Evolutionary conservation across 2,113 vertebrate species (phyloP).

Genomic region (Spea multiplicata): DNA sequence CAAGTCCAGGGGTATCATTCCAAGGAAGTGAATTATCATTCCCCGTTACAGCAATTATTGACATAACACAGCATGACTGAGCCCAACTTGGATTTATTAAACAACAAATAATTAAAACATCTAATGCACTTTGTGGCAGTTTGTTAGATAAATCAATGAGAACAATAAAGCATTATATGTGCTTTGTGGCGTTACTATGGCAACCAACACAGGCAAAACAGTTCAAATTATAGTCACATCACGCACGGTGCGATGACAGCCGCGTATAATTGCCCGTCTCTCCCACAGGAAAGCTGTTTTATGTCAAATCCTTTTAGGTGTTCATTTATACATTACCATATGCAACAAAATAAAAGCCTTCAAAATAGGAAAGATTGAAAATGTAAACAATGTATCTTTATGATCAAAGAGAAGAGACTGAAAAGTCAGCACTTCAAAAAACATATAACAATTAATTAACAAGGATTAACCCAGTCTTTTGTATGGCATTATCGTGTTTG

Average conservation of each 20-base stretch:
- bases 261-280: slow-evolving; percentile 50
- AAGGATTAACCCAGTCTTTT: too few species aligned
- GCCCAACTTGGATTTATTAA: slow-evolving; percentile 17
- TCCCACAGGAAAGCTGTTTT: slow-evolving; percentile 54
- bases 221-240: slow-evolving; percentile 56
- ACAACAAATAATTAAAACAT: slow-evolving; percentile 50
- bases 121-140: slow-evolving; percentile 42
- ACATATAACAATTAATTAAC: too few species aligned
- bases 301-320: slow-evolving; percentile 47
- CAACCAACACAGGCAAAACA: slow-evolving; percentile 53
- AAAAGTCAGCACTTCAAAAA: too few species aligned
- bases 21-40: not conserved
- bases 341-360: slow-evolving; percentile 5
- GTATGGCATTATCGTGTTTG: too few species aligned
- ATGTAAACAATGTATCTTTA: too few species aligned
- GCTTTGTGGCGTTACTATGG: slow-evolving; percentile 57
- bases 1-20: not conserved
- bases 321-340: slow-evolving; percentile 35
- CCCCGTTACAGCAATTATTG: slow-evolving; percentile 36
- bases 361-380: too few species aligned
- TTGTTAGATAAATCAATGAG: slow-evolving; percentile 53
- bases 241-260: slow-evolving; percentile 51
- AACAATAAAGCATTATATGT: slow-evolving; percentile 50
- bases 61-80: slow-evolving; percentile 38
- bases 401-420: too few species aligned